Evolutionary conservation across 2,797 vertebrate genomes (phyloP).

Genomic region (Gambusia yucatana): DNA sequence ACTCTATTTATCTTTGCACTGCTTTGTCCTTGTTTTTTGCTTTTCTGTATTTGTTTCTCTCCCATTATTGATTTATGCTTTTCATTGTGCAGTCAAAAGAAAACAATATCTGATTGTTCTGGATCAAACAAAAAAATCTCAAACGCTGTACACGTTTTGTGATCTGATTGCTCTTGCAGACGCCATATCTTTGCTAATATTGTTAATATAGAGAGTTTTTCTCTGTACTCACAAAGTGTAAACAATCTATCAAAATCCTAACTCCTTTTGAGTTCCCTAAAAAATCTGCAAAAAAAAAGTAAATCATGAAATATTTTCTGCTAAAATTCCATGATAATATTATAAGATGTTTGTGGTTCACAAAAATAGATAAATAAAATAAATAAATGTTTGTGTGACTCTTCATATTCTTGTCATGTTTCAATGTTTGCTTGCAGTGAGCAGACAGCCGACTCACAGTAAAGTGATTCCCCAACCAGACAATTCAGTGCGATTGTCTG

Average conservation of each 20-base stretch:
- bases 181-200: not conserved
- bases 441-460: conserved; percentile 41
- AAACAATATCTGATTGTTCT: not conserved
- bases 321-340: conserved; percentile 11
- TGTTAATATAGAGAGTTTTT: no score
- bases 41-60: not conserved
- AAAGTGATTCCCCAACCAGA: conserved; percentile 57
- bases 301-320: not conserved
- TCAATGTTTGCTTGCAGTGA: conserved; percentile 44
- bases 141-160: not conserved
- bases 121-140: not conserved
- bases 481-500: conserved; percentile 33
- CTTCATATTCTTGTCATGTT: conserved; percentile 69
- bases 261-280: not conserved
- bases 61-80: not conserved
- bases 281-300: not conserved
- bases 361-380: conserved; percentile 2
- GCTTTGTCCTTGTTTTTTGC: no score
- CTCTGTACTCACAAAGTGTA: not conserved
- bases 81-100: not conserved
- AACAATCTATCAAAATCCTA: not conserved
- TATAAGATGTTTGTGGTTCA: conserved; percentile 1
- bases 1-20: no score
- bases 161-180: not conserved
- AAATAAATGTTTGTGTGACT: conserved; percentile 27